These are phyloP conservation scores for Microtus oregoni DNA, from an alignment of 2,113 vertebrate genomes.

Conservation along the genomic window DNA sequence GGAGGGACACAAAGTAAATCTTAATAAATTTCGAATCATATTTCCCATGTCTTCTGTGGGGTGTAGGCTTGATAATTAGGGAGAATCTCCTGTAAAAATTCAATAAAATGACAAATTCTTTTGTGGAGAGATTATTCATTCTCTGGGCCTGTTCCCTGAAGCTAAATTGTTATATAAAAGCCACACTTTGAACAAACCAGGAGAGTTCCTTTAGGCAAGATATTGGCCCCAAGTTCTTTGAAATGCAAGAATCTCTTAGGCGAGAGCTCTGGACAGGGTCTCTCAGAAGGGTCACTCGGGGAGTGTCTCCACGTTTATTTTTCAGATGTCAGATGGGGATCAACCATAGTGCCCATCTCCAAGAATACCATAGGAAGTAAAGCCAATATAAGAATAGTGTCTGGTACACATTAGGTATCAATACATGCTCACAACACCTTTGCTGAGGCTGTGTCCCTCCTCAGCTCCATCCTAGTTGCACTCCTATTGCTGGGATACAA, in stretches of 20 bases:
- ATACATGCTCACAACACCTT: background rate
- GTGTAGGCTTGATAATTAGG: slow-evolving; percentile 74
- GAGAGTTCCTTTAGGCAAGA: slow-evolving; percentile 27
- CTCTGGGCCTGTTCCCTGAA: slow-evolving; percentile 57
- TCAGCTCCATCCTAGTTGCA: background rate
- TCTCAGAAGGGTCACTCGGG: background rate
- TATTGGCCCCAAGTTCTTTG: background rate
- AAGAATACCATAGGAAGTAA: background rate
- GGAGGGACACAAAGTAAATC: slow-evolving; percentile 46
- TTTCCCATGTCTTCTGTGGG: slow-evolving; percentile 59
- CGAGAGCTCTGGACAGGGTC: background rate
- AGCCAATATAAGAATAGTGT: background rate
- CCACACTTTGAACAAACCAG: slow-evolving; percentile 29
- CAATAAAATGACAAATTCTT: slow-evolving; percentile 78
- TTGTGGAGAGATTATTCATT: slow-evolving; percentile 74
- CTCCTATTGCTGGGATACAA: background rate
- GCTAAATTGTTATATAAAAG: slow-evolving; percentile 68
- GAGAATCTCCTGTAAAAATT: slow-evolving; percentile 64
- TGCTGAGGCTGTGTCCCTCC: background rate
- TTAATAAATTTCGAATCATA: slow-evolving; percentile 68
- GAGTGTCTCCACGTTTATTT: background rate
- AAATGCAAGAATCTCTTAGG: background rate
- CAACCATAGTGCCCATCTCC: background rate
- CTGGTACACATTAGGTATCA: background rate
- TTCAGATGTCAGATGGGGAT: background rate